These are phyloP conservation scores for Cuniculus paca DNA, from an alignment of 2,797 vertebrate genomes.

Conservation along the genomic window DNA sequence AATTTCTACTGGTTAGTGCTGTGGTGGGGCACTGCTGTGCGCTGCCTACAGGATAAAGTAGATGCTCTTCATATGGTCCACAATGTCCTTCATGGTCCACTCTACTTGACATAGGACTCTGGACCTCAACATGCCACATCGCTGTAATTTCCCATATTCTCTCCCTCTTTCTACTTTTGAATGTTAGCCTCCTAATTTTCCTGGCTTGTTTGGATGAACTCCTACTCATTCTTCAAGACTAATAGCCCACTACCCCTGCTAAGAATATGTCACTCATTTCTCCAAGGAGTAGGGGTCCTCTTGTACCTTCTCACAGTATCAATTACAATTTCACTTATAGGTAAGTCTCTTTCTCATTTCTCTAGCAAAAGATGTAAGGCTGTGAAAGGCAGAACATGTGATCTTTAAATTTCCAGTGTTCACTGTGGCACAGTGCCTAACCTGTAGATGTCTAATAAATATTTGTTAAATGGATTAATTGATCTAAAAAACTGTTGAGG, in stretches of 20 bases:
- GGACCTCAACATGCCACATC: not conserved
- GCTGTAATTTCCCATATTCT: not conserved
- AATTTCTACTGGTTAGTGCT: not conserved
- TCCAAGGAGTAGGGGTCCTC: not conserved
- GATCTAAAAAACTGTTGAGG: not conserved
- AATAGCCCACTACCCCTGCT: not conserved
- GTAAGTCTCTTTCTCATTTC: not conserved
- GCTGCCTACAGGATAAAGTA: not conserved
- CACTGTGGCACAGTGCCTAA: not conserved
- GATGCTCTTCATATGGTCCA: not conserved
- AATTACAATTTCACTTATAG: not conserved
- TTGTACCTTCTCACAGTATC: not conserved
- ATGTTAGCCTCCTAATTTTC: not conserved
- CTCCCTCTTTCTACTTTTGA: not conserved
- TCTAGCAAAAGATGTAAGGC: not conserved
- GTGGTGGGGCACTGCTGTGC: not conserved
- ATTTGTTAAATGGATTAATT: constrained; percentile 14
- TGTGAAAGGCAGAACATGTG: not conserved
- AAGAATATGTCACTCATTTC: not conserved
- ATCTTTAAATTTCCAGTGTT: not conserved
- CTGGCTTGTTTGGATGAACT: not conserved
- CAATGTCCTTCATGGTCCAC: not conserved
- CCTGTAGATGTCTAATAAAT: not conserved
- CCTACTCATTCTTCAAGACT: constrained; percentile 35
- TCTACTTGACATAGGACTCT: not conserved